A percentile compares a stretch with the other conserved stretches of the same genome.
Conservation (phyloP, 2,113 vertebrate species). For the Falco punctatus region DNA sequence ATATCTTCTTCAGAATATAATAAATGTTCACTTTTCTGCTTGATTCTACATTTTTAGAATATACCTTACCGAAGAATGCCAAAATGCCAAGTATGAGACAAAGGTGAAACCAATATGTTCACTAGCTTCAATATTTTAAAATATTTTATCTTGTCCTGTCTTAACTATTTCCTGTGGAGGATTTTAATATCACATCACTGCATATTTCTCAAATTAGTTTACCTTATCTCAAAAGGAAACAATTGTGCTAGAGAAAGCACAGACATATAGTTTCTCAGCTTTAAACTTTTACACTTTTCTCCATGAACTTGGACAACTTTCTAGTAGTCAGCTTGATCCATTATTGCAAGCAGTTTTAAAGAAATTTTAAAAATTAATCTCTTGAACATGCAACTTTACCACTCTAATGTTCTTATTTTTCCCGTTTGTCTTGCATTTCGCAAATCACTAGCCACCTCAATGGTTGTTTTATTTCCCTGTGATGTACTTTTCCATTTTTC, state of each 20-base stretch:
- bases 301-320: not conserved
- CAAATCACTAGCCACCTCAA: not conserved
- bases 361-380: not conserved
- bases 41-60: not conserved
- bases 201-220: not conserved
- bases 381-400: not conserved
- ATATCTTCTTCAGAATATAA: not conserved
- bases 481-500: not conserved
- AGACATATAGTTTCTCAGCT: not conserved
- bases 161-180: not conserved
- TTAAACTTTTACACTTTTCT: not conserved
- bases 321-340: not conserved
- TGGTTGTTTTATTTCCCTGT: not conserved
- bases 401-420: not conserved
- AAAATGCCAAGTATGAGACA: not conserved
- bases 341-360: not conserved
- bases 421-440: not conserved
- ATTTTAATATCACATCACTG: not conserved
- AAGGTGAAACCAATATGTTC: not conserved
- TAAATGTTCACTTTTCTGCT: not conserved
- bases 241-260: not conserved
- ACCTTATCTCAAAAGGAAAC: not conserved
- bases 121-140: not conserved
- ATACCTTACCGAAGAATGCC: not conserved
- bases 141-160: not conserved